A percentile compares a stretch with the other conserved stretches of the same genome.
These are phyloP conservation scores for Drosophila recens DNA, from an alignment of 2,888 invertebrate species.

Conservation along the genomic window DNA sequence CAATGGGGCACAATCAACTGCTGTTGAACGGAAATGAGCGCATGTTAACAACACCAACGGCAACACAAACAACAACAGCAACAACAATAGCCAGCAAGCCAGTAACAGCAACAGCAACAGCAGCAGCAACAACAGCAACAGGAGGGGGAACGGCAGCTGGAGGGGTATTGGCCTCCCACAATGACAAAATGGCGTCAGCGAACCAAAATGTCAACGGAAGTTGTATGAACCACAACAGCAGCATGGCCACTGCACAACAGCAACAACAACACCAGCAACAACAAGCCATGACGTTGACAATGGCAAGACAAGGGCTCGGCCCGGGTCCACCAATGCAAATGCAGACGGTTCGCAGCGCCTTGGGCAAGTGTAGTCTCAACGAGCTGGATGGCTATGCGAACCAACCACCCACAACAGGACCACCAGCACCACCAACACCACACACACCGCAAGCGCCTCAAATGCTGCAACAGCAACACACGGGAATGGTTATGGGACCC, in stretches of 20 bases:
- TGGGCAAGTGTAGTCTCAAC: slow-evolving; percentile 80
- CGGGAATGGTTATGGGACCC: slow-evolving; percentile 28
- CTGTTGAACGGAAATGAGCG: slow-evolving; percentile 85
- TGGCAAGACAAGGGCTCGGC: slow-evolving; percentile 53
- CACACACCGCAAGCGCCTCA: slow-evolving; percentile 69
- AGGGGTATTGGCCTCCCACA: slow-evolving; percentile 53
- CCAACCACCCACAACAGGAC: slow-evolving; percentile 47
- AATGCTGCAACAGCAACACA: slow-evolving; percentile 55
- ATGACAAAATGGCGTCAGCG: slow-evolving; percentile 77
- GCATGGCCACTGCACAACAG: slow-evolving; percentile 51
- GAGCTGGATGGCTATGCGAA: slow-evolving; percentile 59
- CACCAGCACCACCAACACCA: slow-evolving; percentile 45
- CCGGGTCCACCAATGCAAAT: slow-evolving; percentile 54
- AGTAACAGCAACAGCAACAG: slow-evolving; percentile 39
- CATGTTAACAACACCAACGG: slow-evolving; percentile 85
- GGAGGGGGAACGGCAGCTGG: slow-evolving; percentile 32
- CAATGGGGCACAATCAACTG: slow-evolving; percentile 79
- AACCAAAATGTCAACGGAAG: slow-evolving; percentile 79
- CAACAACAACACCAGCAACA: slow-evolving; percentile 41
- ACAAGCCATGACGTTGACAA: slow-evolving; percentile 44
- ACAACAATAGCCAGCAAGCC: slow-evolving; percentile 51
- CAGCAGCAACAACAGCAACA: slow-evolving; percentile 46
- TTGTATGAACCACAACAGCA: slow-evolving; percentile 76
- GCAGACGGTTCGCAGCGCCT: slow-evolving; percentile 65
- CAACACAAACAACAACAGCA: slow-evolving; percentile 72